Base-by-base conservation (phyloP, 2,888 invertebrate genomes). In the Bursaphelenchus okinawaensis region DNA sequence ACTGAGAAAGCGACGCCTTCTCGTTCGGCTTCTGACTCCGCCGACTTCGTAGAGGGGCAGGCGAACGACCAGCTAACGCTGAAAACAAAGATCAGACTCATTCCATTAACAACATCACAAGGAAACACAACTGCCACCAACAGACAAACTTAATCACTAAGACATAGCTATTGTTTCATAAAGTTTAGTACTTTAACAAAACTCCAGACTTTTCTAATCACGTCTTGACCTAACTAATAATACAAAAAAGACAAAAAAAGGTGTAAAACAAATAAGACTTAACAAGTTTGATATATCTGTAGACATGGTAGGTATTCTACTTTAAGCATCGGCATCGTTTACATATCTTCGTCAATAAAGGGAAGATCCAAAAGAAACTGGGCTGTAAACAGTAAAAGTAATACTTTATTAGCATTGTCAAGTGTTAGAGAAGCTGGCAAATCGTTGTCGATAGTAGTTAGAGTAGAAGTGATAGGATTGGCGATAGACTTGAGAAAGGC, bases 21-120 rank as follows among this genome's bases (percentile, higher is more conserved):
- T 27, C 52, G 51, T 50, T 31, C 20, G 22, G 51, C n/a, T 26
- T 50, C 20, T 65, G 52, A n/a, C 27, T 50, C 23, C 29, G 12
- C 7, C 56, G 64, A 24, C 40, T 40, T 40, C 40, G 40, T 16
- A 57, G 65, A 24, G 71, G 61, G 20, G 69, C 69, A 8, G 70
- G 70, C 1, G 70, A 70, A 16, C 70, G 66, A 31, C 70, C 70
- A 31, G 71, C 67, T 23, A 70, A 26, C 19, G 71, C 71, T 70
- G 20, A 70, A 70, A 52, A 66, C 16, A 7, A 16, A 9, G 9
- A 56, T 16, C 26, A 24, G 19, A 16, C 40, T n/a, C 12, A 16
- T 40, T 59, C 51, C 23, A 59, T 59, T 55, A 12, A 59, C 20
- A 27, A 29, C 27, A 61, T 19, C 3, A 51, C 16, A 52, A 59